Evolutionary conservation across 1,140 invertebrate genomes (phyloP).

Genomic region (Bicyclus anynana): DNA sequence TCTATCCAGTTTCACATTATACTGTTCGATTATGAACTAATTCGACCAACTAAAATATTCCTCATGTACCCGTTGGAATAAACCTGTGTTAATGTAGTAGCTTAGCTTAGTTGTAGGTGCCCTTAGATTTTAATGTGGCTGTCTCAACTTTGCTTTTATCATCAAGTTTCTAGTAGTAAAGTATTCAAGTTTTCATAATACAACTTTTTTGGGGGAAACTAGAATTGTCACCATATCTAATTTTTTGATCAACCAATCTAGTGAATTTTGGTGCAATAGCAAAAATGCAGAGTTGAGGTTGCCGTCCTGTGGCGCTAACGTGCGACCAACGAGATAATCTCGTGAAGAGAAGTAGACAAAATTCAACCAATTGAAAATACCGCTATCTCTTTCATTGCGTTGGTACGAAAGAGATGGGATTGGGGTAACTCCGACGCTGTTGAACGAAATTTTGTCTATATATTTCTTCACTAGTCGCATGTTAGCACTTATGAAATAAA

Average conservation of each 20-base stretch:
- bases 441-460: too few species aligned
- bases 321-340: too few species aligned
- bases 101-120: slow-evolving; percentile 21
- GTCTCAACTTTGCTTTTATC: slow-evolving; percentile 20
- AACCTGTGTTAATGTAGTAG: slow-evolving; percentile 23
- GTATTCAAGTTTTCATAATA: slow-evolving; percentile 9
- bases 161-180: slow-evolving; percentile 8
- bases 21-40: slow-evolving; percentile 12
- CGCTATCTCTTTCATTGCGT: too few species aligned
- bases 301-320: too few species aligned
- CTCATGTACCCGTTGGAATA: slow-evolving; percentile 15
- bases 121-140: slow-evolving; percentile 13
- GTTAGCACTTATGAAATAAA: too few species aligned
- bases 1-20: slow-evolving; percentile 58
- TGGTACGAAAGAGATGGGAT: too few species aligned
- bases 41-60: slow-evolving; percentile 17
- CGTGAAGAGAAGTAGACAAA: too few species aligned
- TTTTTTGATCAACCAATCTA: too few species aligned
- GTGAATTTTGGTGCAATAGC: neutral
- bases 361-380: too few species aligned
- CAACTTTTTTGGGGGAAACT: neutral
- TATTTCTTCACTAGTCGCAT: too few species aligned
- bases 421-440: too few species aligned
- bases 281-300: slow-evolving; percentile 17
- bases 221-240: slow-evolving; percentile 1